A percentile compares a stretch with the other conserved stretches of the same genome.
These are phyloP conservation scores for Drosophila melanogaster DNA, from an alignment of 1,140 invertebrate genomes.

Conservation along the genomic window DNA sequence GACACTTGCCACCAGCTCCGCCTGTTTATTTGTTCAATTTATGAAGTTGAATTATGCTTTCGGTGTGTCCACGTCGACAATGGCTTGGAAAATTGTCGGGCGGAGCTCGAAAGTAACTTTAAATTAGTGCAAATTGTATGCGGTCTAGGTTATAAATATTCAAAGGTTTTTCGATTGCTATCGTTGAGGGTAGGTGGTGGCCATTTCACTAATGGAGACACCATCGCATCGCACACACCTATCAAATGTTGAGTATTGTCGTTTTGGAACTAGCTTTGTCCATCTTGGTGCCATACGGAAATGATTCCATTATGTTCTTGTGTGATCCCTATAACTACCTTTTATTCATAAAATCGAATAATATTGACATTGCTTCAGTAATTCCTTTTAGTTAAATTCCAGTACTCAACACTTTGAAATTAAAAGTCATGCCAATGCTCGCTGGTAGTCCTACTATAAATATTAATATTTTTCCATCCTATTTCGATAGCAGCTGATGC, in stretches of 20 bases:
- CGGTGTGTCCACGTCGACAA: slow-evolving; percentile 50
- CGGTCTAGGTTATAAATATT: slow-evolving; percentile 63
- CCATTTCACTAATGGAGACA: slow-evolving; percentile 65
- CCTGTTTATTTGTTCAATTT: slow-evolving; percentile 37
- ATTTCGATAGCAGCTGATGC: slow-evolving; percentile 21
- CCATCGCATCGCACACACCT: slow-evolving; percentile 15
- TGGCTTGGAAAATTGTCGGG: slow-evolving; percentile 46
- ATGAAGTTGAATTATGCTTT: slow-evolving; percentile 50
- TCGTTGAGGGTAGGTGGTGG: neutral
- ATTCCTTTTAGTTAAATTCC: neutral
- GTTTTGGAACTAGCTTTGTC: neutral
- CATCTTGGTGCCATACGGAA: neutral
- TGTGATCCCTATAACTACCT: too few relatives aligned
- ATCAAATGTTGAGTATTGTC: neutral
- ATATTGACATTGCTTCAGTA: too few relatives aligned
- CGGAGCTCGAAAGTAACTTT: slow-evolving; percentile 31
- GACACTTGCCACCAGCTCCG: slow-evolving; percentile 18
- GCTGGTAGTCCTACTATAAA: neutral
- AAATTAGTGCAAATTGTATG: slow-evolving; percentile 68
- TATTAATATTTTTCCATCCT: slow-evolving; percentile 29
- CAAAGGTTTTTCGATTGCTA: slow-evolving; percentile 42
- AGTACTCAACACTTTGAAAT: neutral
- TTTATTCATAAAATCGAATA: too few relatives aligned
- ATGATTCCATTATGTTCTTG: too few relatives aligned
- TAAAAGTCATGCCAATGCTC: neutral